Conservation (phyloP, 2,888 invertebrate species). For the Charanyca ferruginea region DNA sequence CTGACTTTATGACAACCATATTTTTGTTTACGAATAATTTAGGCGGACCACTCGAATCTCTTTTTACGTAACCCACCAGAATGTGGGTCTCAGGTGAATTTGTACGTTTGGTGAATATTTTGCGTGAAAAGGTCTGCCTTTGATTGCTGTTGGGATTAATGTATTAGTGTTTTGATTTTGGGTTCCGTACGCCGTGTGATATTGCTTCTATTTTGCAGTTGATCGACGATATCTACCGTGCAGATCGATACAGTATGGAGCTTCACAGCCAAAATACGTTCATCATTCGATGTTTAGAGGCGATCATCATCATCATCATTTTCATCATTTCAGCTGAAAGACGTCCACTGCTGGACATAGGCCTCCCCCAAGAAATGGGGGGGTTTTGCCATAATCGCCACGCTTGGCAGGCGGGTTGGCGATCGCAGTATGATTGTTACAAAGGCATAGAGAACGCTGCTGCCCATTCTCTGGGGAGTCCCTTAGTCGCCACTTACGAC, state of each 20-base stretch:
- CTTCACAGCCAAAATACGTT: neutral
- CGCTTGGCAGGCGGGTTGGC: too few relatives aligned
- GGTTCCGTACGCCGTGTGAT: neutral
- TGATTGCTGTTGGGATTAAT: conserved; percentile 40
- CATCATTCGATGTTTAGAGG: neutral
- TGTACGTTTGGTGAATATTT: conserved; percentile 17
- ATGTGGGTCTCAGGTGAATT: conserved; percentile 39
- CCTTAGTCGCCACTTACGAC: too few relatives aligned
- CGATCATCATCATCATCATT: too few relatives aligned
- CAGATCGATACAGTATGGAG: too few relatives aligned
- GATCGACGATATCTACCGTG: neutral
- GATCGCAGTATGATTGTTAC: too few relatives aligned
- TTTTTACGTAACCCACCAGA: conserved; percentile 37
- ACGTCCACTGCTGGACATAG: too few relatives aligned
- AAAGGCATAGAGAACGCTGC: too few relatives aligned
- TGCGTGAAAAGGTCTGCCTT: conserved; percentile 25
- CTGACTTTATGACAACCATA: conserved; percentile 57
- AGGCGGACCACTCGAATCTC: conserved; percentile 42
- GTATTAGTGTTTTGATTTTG: conserved; percentile 8
- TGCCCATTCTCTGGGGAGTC: too few relatives aligned
- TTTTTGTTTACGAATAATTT: conserved; percentile 62
- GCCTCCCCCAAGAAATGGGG: too few relatives aligned
- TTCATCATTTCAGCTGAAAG: too few relatives aligned
- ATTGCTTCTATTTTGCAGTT: neutral
- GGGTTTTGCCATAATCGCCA: too few relatives aligned